Percentiles rank a stretch among this genome's conserved stretches.
These are phyloP conservation scores for Proterorhinus semilunaris DNA, from an alignment of 2,113 vertebrate genomes.

Conservation along the genomic window DNA sequence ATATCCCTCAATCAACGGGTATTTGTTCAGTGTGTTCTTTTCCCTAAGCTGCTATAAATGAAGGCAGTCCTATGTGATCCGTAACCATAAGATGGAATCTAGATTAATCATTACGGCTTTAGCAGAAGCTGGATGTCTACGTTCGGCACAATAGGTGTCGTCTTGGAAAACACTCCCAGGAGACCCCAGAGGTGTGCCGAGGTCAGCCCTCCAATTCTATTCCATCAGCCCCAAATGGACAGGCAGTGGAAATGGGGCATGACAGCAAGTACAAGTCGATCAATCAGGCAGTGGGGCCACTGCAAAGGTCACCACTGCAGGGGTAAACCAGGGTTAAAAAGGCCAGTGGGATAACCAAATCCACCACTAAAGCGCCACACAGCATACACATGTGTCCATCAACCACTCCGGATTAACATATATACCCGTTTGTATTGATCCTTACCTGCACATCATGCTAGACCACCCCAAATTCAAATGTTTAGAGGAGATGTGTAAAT, in stretches of 20 bases:
- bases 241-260: conserved; percentile 60
- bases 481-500: neutral
- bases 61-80: neutral
- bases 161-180: conserved; percentile 57
- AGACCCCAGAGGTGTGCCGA: conserved; percentile 38
- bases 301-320: conserved; percentile 55
- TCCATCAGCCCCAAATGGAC: conserved; percentile 63
- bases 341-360: conserved; percentile 49
- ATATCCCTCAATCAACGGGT: neutral
- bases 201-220: conserved; percentile 53
- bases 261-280: conserved; percentile 62
- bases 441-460: conserved; percentile 16
- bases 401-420: conserved; percentile 9
- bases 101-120: neutral
- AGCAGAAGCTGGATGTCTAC: neutral
- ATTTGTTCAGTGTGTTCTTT: no score
- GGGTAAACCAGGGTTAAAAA: conserved; percentile 48
- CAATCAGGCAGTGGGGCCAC: conserved; percentile 35
- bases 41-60: neutral
- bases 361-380: conserved; percentile 14
- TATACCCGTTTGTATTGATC: conserved; percentile 43
- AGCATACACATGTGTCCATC: conserved; percentile 53
- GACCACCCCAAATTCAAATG: conserved; percentile 4
- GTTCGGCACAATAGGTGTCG: conserved; percentile 32
- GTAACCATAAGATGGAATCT: neutral